Base-by-base conservation (phyloP, 2,797 vertebrate species). In the Acridotheres tristis region DNA sequence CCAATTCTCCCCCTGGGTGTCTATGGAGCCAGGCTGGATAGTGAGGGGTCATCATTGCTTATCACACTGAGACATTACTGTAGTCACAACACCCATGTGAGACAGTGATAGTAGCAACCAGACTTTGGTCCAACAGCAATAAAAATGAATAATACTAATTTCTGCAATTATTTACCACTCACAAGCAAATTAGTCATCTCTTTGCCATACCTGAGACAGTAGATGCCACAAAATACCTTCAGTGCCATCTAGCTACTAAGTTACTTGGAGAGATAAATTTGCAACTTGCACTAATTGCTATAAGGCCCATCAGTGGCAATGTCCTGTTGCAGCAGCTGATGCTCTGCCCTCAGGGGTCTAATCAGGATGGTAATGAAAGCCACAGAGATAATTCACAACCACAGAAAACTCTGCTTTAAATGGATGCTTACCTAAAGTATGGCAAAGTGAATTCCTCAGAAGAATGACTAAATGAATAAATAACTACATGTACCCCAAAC, bases 201-300 rank as follows among this genome's bases (percentile, higher is more conserved):
- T 69, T 88, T 86, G 89, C 91, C 89, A 89, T 94, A 96, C 96
- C 96, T 96, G 94, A 93, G 88, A 86, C 72, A 86, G 92, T 16
- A 96, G 83, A 95, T 96, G 86, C 84, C 95, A 95, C 95, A 94
- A 95, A 94, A 95, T 95, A 95, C 89, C 83, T 97, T 94, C 95
- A 96, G 94, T 96, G 96, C 95, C 93, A 96, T 89, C 94, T 96
- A 97, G 96, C 95, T 94, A 95, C 91, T 93, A 90, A 90, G 85
- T 42, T 82, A 86, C 61, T 61, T 2, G 47, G 63, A 73, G 67
- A 94, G 67, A 94, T 2, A 55, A 40, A 86, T 76, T 32, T 88
- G 74, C 77, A 79, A 18, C 42, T 22, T 4, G 4, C 1, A 1
- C 61, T 93, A 86, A 91, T 87, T 89, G 74, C 77, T 43, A 0